Evolutionary conservation across 2,888 invertebrate species (phyloP), one percentile per base, ranked within the genome.

Genomic region (Lissocephala sabroskyi): DNA sequence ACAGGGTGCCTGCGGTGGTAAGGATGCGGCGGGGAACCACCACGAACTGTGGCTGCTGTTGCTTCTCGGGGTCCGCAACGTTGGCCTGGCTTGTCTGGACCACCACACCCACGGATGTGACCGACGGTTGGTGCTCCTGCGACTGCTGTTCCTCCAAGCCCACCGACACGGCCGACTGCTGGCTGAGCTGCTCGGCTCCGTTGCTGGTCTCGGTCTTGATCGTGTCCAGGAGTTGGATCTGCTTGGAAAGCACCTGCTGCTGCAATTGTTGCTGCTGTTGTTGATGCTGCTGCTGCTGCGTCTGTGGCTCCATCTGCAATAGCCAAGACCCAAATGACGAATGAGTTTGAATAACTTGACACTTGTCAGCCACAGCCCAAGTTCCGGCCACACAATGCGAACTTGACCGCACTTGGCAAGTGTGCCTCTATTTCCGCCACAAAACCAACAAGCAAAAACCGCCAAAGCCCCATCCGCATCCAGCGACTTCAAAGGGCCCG

Each of bases 1-100:
- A 81, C 71, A 85, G 73, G 37, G 84, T 85, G 16, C 85, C 85
- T 3, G 84, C 78, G 14, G 85, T 85, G 51, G 85, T 85, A 17
- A 85, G 65, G 41, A 85, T 85, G 28, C 85, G 79, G 4, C 82
- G 70, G 50, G 81, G 82, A 45, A 59, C 62, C 36, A 14, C 39
- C 23, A 10, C 7, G n/a, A n/a, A n/a, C n/a, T 32, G 30, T 2
- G 60, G 52, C 29, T 65, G 62, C 30, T 59, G 60, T 19, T 65
- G 60, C 13, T 74, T 71, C 7, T 73, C 75, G 11, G 65, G 33
- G 13, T 62, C 70, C 2, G 51, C 50, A 10, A 55, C 43, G 5
- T 41, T 62, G 6, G 55, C 28, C 23, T 65, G 65, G 39, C 57
- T 65, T 11, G 65, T 16, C 49, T 75, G 77, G 4, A 73, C 73